Evolutionary conservation across 2,888 invertebrate genomes (phyloP).

Genomic region (Drosophila nr. medialis): DNA sequence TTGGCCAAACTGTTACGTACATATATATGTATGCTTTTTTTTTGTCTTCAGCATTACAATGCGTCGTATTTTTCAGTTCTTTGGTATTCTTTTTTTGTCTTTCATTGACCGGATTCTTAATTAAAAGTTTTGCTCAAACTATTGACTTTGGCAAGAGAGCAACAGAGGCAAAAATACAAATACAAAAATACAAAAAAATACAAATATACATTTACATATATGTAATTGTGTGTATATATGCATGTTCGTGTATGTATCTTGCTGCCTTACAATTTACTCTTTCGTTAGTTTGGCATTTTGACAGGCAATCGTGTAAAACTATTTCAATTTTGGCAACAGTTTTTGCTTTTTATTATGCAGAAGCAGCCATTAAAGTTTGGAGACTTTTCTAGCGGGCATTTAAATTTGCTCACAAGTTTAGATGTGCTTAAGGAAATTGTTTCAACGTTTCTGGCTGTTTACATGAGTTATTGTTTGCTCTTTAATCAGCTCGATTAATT

Average conservation of each 20-base stretch:
- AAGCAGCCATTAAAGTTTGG: constrained; percentile 17
- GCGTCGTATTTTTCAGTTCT: constrained; percentile 23
- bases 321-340: constrained; percentile 67
- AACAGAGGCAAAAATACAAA: constrained; percentile 10
- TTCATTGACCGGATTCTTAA: constrained; percentile 53
- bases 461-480: not conserved
- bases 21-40: not conserved
- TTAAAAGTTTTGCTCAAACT: constrained; percentile 69
- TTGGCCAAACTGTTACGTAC: constrained; percentile 49
- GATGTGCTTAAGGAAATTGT: not conserved
- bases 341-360: constrained; percentile 26
- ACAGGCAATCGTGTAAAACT: constrained; percentile 60
- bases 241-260: constrained; percentile 1
- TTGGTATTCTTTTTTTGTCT: not conserved
- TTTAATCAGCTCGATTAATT: not conserved
- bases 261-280: constrained; percentile 46
- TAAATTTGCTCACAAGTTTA: not conserved
- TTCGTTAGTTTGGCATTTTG: constrained; percentile 41
- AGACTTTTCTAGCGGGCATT: not conserved
- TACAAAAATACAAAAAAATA: constrained; percentile 9
- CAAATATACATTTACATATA: constrained; percentile 17
- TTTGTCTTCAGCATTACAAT: constrained; percentile 43
- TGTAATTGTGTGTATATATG: not conserved
- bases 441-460: not conserved
- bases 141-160: constrained; percentile 45